Base-by-base conservation (phyloP, 2,113 vertebrate genomes). In the Nannobrachium achirus region DNA sequence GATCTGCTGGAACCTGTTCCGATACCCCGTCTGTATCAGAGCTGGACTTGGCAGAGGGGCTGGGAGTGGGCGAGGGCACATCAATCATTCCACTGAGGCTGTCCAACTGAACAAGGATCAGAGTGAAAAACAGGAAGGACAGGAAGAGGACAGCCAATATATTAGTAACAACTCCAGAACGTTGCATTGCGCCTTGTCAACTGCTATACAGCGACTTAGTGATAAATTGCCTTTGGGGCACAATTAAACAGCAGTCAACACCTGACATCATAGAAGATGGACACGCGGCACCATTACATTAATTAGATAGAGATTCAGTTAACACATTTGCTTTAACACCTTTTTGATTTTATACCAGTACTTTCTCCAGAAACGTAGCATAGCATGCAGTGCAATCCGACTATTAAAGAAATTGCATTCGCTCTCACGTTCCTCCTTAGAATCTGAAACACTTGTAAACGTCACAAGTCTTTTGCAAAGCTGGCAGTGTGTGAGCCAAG, bases 21-120 rank as follows among this genome's bases (percentile, higher is more conserved):
- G 69, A 73, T 1, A 55, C 40, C 63, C 0, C 62, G 14, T 84
- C 85, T 6, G 65, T 51, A 13, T 78, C 75, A 11, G 16, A 49
- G 7, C 42, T 3, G 15, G 63, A 42, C 55, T 46, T n/a, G 79
- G 69, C 11, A 38, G 69, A 18, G 11, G 71, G 33, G 19, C 63
- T 66, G 6, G 70, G 60, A 13, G 85, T 41, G 15, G 83, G 71
- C 0, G 75, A 79, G 19, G 72, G 50, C 56, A 87, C 85, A 1
- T 87, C 80, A 66, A 33, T 58, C 50, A 50, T 42, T 41, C 74
- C 71, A 44, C 63, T 71, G 4, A 80, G 53, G 33, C 10, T 73
- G 44, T 86, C 87, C 87, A 76, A 20, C 89, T 88, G 19, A 63
- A 19, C 25, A 64, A 14, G n/a, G 14, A 57, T 60, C 1, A 63